Percentiles rank a stretch among this genome's conserved stretches.
phyloP scores from a whole-genome alignment of 2,888 invertebrate species.

The Andrena fulva region DNA sequence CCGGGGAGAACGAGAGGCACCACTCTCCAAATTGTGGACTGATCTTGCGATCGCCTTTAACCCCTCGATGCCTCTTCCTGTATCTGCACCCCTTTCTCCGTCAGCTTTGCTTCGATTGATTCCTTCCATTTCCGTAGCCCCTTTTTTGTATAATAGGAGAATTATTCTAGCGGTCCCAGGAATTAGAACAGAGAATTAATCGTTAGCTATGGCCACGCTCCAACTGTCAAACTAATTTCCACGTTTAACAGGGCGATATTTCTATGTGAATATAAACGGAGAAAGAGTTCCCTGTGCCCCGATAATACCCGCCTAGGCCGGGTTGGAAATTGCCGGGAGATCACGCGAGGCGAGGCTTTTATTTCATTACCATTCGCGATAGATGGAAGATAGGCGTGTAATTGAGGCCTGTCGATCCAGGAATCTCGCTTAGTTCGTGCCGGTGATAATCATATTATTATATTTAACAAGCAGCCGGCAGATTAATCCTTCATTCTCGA shows the following conservation, averaged over 20 bases:
- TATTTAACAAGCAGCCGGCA: constrained; percentile 48
- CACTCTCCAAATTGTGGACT: not conserved
- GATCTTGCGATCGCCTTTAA: constrained; percentile 26
- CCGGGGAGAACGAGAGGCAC: not conserved
- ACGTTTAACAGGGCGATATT: not conserved
- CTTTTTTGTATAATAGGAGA: not conserved
- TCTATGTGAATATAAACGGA: not conserved
- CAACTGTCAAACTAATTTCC: too few relatives aligned
- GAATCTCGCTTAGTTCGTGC: not conserved
- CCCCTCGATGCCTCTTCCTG: not conserved
- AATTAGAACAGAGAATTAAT: not conserved
- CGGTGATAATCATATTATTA: constrained; percentile 47
- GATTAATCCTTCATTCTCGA: constrained; percentile 34
- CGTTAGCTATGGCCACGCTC: too few relatives aligned
- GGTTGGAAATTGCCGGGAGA: not conserved
- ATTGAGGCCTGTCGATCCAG: constrained; percentile 33
- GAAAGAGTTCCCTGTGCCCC: not conserved
- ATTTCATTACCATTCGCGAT: constrained; percentile 30
- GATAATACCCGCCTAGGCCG: not conserved
- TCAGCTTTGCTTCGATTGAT: constrained; percentile 2
- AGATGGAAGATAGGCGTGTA: constrained; percentile 19
- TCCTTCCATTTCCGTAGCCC: not conserved
- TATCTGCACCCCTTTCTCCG: not conserved
- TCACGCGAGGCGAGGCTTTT: not conserved
- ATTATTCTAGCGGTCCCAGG: not conserved